Conservation (phyloP, 30 jellyfish, hydroid and myxozoan species). For the Rhopilema esculentum region DNA sequence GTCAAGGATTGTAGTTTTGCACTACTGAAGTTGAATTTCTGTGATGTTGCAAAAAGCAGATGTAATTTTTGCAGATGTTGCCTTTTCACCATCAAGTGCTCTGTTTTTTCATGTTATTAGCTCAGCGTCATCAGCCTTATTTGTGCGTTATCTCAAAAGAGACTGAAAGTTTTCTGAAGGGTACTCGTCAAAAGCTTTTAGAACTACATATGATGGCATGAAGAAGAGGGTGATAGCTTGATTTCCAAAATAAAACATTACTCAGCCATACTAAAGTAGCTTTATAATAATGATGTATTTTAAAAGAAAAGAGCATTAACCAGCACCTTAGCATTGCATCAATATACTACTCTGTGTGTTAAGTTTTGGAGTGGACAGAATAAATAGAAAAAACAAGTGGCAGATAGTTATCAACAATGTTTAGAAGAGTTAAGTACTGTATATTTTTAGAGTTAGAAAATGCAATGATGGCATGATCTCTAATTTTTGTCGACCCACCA, state of each 20-base stretch:
- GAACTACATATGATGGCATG: background rate
- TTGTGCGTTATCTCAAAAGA: background rate
- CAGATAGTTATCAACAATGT: conserved; percentile 45
- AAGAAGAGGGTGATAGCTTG: background rate
- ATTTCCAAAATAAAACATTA: background rate
- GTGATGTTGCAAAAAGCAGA: background rate
- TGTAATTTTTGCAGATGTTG: background rate
- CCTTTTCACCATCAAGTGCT: background rate
- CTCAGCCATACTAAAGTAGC: background rate
- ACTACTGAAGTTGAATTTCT: background rate
- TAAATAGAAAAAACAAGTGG: conserved; percentile 29
- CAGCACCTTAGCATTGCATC: conserved; percentile 20
- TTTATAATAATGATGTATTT: conserved; percentile 27
- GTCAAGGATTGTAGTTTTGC: no score
- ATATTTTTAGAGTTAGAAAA: conserved; percentile 35
- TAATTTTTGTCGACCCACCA: conserved; percentile 46
- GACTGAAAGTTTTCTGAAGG: conserved; percentile 5
- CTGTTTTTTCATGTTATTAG: background rate
- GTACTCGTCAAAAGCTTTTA: conserved; percentile 9
- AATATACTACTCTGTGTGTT: background rate
- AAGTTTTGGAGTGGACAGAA: conserved; percentile 14
- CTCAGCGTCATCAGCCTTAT: background rate
- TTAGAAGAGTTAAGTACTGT: conserved; percentile 22
- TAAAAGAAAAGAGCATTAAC: conserved; percentile 32
- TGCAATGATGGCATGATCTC: conserved; percentile 17